Evolutionary conservation across 2,888 invertebrate species (phyloP).

Genomic region (Leucoma salicis): DNA sequence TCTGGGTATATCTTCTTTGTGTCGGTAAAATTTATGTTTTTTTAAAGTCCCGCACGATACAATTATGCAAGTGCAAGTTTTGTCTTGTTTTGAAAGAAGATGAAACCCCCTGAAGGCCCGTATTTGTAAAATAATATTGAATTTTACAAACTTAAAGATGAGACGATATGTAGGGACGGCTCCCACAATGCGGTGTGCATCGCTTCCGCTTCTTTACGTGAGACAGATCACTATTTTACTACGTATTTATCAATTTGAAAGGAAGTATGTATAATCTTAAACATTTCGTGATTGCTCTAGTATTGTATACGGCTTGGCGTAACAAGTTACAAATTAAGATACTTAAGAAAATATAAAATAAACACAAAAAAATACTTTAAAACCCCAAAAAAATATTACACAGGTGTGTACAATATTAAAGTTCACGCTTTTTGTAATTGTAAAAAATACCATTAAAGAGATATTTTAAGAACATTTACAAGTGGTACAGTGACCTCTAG

Average conservation of each 20-base stretch:
- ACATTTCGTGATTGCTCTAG: constrained; percentile 68
- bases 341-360: constrained; percentile 50
- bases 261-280: constrained; percentile 63
- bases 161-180: no score
- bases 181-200: no score
- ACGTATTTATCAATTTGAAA: constrained; percentile 68
- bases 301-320: constrained; percentile 78
- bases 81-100: no score
- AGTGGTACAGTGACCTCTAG: constrained; percentile 60
- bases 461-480: constrained; percentile 80
- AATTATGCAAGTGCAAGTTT: no score
- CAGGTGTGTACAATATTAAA: constrained; percentile 79
- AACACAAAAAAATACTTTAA: constrained; percentile 30
- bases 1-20: no score
- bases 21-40: no score
- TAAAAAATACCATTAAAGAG: constrained; percentile 50
- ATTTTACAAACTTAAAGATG: no score
- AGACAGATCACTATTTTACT: constrained; percentile 65
- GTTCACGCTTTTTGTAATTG: constrained; percentile 60
- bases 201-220: constrained; percentile 47
- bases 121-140: no score
- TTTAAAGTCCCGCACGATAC: no score
- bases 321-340: constrained; percentile 70
- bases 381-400: constrained; percentile 60
- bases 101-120: no score